phyloP scores from a whole-genome alignment of 2,888 invertebrate genomes.

The Diarsia brunnea region DNA sequence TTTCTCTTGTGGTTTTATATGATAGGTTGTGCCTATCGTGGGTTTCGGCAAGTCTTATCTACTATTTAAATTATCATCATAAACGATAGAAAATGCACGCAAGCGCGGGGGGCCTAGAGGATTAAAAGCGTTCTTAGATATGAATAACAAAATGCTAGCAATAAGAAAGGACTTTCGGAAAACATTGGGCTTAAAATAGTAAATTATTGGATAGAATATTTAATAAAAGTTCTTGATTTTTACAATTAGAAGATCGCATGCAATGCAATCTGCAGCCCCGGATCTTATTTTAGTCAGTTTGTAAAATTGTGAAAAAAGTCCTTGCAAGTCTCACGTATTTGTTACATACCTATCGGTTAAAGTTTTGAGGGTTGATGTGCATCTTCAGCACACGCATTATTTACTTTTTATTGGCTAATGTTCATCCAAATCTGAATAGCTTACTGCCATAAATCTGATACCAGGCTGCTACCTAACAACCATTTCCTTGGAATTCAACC shows the following conservation, averaged over 20 bases:
- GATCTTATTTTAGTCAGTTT: too few species aligned
- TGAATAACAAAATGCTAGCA: not conserved
- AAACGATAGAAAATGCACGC: too few species aligned
- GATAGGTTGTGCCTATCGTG: not conserved
- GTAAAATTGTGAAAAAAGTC: too few species aligned
- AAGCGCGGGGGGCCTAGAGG: too few species aligned
- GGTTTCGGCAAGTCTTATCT: not conserved
- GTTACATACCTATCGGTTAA: too few species aligned
- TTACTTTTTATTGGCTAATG: too few species aligned
- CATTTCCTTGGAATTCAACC: too few species aligned
- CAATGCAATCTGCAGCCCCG: too few species aligned
- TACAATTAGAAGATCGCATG: too few species aligned
- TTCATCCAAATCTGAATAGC: not conserved
- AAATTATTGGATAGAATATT: too few species aligned
- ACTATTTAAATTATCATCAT: not conserved
- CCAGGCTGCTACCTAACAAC: not conserved
- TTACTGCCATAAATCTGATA: not conserved
- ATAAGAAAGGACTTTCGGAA: not conserved
- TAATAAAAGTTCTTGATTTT: too few species aligned
- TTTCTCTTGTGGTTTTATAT: slow-evolving; percentile 1
- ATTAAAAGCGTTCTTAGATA: not conserved
- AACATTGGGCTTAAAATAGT: not conserved
- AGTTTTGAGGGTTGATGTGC: not conserved
- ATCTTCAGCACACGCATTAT: not conserved
- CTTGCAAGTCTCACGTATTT: too few species aligned